These are phyloP conservation scores for Conus ventricosus DNA, from an alignment of 1,140 invertebrate genomes.

Conservation along the genomic window DNA sequence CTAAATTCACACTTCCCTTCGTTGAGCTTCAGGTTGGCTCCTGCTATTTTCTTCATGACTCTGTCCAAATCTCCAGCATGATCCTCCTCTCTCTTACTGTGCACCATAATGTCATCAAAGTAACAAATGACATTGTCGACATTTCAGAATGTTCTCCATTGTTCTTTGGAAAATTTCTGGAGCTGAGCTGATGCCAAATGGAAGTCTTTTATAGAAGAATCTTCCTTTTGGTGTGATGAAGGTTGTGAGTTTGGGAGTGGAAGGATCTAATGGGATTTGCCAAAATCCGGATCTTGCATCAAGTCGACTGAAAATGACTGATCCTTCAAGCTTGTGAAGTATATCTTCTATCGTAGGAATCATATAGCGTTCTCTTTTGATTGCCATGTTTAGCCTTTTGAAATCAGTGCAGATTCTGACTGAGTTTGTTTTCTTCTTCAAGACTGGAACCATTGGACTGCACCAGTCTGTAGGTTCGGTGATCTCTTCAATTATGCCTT, in stretches of 20 bases:
- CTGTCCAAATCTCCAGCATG: conserved; percentile 40
- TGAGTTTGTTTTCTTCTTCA: too few species aligned
- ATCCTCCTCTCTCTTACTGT: conserved; percentile 35
- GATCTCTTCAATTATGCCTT: too few species aligned
- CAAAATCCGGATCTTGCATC: conserved; percentile 81
- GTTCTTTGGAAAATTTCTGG: conserved; percentile 45
- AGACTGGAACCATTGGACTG: too few species aligned
- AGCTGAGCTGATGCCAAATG: conserved; percentile 45
- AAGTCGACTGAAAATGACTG: conserved; percentile 14
- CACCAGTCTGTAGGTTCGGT: too few species aligned
- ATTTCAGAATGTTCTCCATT: conserved; percentile 40
- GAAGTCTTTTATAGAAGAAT: conserved; percentile 41
- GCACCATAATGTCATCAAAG: conserved; percentile 51
- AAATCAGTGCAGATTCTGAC: too few species aligned
- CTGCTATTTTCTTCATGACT: conserved; percentile 42
- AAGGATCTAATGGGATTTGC: conserved; percentile 92
- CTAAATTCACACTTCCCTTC: conserved; percentile 24
- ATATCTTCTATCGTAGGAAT: neutral
- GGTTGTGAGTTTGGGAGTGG: conserved; percentile 84
- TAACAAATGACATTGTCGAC: conserved; percentile 21
- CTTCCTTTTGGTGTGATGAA: conserved; percentile 76
- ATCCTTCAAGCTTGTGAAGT: neutral
- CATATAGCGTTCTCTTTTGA: too few species aligned
- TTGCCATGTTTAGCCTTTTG: too few species aligned
- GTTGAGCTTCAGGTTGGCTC: conserved; percentile 5